Evolutionary conservation across 2,888 invertebrate species (phyloP), one percentile per base, ranked within the genome.

Genomic region (Nomada fucata): DNA sequence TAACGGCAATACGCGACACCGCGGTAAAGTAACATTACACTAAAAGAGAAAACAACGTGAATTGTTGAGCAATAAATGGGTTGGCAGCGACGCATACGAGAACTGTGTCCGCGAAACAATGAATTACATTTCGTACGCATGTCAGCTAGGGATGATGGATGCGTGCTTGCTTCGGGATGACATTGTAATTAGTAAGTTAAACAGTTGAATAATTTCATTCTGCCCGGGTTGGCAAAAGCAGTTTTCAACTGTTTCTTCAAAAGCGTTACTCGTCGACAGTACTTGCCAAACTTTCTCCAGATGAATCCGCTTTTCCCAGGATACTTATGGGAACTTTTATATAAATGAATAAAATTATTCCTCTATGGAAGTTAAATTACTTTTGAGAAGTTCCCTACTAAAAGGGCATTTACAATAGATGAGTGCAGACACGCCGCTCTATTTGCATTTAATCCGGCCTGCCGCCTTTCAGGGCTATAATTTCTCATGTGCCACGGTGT

Each of bases 271-370:
- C 63, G 61, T 47, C 69, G 76, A 75, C 81, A 75, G 76, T 75
- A 60, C 73, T 53, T 65, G 55, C 83, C 67, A 81, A 81, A 83
- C 76, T 83, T 87, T 74, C 47, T 76, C 60, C 73, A 50, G 18
- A 23, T 42, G 65, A 79, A 79, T 75, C 82, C 72, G 73, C 86
- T 85, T 77, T 78, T 77, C 77, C 67, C 78, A 50, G 65, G 73
- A 73, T 82, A 85, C 87, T 84, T 87, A 75, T 36, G 69, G 42
- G 76, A 82, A 85, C 79, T 83, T 86, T 86, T 80, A 78, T 83
- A 87, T 74, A 86, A 88, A 88, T 88, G 86, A 86, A 87, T 88
- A 84, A 86, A 88, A 88, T 88, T 86, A 86, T 86, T 88, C 83
- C 80, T 79, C 77, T 85, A 86, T 83, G 75, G 83, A 88, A 88